Conservation (phyloP, 2,888 invertebrate genomes). For the Limnephilus rhombicus region DNA sequence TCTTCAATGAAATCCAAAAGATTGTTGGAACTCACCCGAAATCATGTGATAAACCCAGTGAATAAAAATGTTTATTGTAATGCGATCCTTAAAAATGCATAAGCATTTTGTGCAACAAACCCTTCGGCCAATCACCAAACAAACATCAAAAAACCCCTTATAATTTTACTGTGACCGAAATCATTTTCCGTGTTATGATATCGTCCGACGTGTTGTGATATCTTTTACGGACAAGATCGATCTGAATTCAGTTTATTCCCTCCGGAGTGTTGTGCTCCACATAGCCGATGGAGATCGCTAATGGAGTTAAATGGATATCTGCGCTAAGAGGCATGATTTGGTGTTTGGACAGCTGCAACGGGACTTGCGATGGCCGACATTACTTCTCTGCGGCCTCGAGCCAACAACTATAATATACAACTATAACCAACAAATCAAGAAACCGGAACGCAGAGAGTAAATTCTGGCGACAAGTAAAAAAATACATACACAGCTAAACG, state of each 20-base stretch:
- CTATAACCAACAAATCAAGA: not conserved
- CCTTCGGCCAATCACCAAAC: too few relatives aligned
- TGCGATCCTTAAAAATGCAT: not conserved
- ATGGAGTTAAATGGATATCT: conserved; percentile 19
- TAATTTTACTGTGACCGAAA: not conserved
- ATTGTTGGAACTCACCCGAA: not conserved
- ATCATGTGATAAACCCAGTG: not conserved
- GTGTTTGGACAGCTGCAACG: conserved; percentile 51
- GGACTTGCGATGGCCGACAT: conserved; percentile 54
- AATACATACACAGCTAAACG: not conserved
- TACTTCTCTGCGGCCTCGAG: conserved; percentile 29
- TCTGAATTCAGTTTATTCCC: not conserved
- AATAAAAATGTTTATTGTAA: not conserved
- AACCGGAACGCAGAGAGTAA: conserved; percentile 4
- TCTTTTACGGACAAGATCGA: not conserved
- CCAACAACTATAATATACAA: conserved; percentile 11
- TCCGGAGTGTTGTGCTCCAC: conserved; percentile 6
- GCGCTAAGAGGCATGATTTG: conserved; percentile 24
- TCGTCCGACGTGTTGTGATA: not conserved
- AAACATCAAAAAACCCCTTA: too few relatives aligned
- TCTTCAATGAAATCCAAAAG: too few relatives aligned
- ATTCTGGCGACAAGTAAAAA: conserved; percentile 2
- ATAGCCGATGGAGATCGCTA: conserved; percentile 29
- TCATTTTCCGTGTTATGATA: not conserved
- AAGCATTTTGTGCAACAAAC: not conserved